Evolutionary conservation across 2,888 invertebrate genomes (phyloP), one percentile per base, ranked within the genome.

Genomic region (Morpho helenor): DNA sequence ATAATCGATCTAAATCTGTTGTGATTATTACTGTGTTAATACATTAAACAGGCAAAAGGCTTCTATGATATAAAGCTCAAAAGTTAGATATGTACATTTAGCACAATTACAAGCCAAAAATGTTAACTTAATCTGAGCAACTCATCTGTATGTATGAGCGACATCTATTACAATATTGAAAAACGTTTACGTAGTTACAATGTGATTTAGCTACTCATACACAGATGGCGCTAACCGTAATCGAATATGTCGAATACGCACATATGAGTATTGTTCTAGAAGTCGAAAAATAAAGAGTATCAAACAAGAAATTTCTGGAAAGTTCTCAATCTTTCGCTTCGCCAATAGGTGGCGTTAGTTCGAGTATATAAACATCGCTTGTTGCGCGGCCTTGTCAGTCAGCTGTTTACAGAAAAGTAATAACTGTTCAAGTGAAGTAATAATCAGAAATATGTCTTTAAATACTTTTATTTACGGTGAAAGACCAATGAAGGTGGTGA

Each of bases 401-500:
- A 62, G 59, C 57, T 56, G 43, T 57, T 40, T 7, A 60, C 40
- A 64, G 55, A 50, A 31, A 64, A 31, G 31, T 31, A 31, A 31
- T 5, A 31, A 31, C 31, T 31, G 31, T 31, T 31, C 31, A 31
- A 31, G 64, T 53, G 59, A 56, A 47, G 55, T 51, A 48, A 60
- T 48, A 57, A 44, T n/a, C 5, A n/a, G 46, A 51, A 79, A 75
- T 72, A 89, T 90, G 90, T 77, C 90, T 31, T 49, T 86, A 46
- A 59, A 79, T 59, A 84, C 87, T 23, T 73, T 74, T 56, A 70
- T 84, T 46, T 77, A 74, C 66, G 80, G 88, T 49, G 66, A 82
- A 23, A 73, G 75, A 23, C 87, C 88, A 0, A 77, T 84, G n/a
- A 73, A 81, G 2, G 64, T 81, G 52, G 67, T 87, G 72, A 88